A percentile compares a stretch with the other conserved stretches of the same genome.
phyloP scores from a whole-genome alignment of 2,113 vertebrate genomes.

The Triplophysa tibetana region DNA sequence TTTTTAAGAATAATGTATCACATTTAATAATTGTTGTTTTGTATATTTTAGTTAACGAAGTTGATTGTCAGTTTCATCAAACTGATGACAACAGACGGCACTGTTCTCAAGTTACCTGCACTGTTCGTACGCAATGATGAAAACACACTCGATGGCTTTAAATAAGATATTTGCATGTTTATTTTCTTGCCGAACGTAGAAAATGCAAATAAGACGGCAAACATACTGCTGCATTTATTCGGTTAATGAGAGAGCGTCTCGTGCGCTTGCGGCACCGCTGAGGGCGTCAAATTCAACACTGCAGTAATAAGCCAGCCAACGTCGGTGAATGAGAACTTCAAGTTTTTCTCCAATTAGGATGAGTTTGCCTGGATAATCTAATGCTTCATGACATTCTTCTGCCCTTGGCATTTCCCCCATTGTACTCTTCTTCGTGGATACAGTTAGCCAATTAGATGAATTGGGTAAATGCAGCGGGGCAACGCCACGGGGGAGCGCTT shows the following conservation, averaged over 20 bases:
- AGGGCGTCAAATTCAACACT: conserved; percentile 53
- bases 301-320: conserved; percentile 54
- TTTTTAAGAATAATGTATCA: too few relatives aligned
- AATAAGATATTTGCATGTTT: conserved; percentile 9
- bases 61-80: too few relatives aligned
- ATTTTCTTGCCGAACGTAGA: conserved; percentile 25
- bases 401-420: conserved; percentile 47
- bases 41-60: too few relatives aligned
- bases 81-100: neutral
- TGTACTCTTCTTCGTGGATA: conserved; percentile 52
- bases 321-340: conserved; percentile 45
- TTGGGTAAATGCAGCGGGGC: conserved; percentile 45
- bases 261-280: conserved; percentile 56
- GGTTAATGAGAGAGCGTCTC: conserved; percentile 64
- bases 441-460: conserved; percentile 59
- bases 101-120: neutral
- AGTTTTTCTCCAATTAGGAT: conserved; percentile 63
- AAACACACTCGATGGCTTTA: neutral
- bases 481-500: conserved; percentile 48
- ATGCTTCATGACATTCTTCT: conserved; percentile 64
- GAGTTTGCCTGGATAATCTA: conserved; percentile 56
- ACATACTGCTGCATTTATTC: conserved; percentile 60
- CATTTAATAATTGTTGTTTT: too few relatives aligned
- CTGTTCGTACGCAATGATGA: neutral
- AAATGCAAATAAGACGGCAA: conserved; percentile 52